Evolutionary conservation across 2,113 vertebrate genomes (phyloP).

Genomic region (Glaucidium brasilianum): DNA sequence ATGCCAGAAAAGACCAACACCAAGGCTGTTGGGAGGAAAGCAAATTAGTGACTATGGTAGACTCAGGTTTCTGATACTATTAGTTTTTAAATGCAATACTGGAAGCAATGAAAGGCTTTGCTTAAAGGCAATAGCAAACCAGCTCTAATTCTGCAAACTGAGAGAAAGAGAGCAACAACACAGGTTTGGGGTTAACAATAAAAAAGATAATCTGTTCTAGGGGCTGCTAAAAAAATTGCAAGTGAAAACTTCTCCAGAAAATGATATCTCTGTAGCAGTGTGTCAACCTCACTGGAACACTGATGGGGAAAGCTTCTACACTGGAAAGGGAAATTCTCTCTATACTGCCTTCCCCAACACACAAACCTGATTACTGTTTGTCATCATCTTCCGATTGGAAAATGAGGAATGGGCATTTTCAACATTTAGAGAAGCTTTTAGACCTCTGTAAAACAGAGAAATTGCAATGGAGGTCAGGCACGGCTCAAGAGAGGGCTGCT

Average conservation of each 20-base stretch:
- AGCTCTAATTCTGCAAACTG: neutral
- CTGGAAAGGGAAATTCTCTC: neutral
- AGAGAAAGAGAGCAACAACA: neutral
- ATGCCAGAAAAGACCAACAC: neutral
- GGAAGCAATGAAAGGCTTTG: neutral
- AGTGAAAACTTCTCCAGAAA: neutral
- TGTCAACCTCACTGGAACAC: neutral
- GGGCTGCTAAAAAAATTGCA: neutral
- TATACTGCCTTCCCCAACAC: neutral
- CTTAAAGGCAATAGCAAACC: neutral
- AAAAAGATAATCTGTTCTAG: neutral
- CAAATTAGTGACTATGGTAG: neutral
- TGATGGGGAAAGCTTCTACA: neutral
- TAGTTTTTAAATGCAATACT: neutral
- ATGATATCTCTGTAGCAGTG: neutral
- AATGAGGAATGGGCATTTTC: neutral
- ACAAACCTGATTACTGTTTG: neutral
- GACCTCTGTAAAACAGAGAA: neutral
- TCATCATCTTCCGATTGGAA: neutral
- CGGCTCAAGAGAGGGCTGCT: neutral
- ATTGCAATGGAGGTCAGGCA: rapidly evolving
- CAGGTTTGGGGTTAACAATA: neutral
- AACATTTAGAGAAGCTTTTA: neutral
- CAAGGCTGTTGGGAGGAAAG: neutral
- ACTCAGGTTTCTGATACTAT: neutral